phyloP scores from a whole-genome alignment of 1,140 invertebrate species.

The Eurosta solidaginis region DNA sequence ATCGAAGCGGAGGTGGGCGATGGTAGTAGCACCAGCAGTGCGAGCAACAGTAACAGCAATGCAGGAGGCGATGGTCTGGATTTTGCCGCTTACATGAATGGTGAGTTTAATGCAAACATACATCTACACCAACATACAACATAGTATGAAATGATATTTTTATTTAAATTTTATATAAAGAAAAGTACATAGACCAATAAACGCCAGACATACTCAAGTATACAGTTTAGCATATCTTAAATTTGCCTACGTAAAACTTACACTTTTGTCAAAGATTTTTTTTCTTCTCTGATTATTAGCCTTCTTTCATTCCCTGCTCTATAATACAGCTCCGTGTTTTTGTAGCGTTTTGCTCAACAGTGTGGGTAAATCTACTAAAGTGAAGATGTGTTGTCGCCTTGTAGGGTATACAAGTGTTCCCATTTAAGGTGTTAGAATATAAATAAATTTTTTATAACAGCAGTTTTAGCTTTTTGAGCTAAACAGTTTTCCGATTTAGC shows the following conservation, averaged over 20 bases:
- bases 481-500: not conserved
- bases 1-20: not conserved
- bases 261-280: too few species aligned
- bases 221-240: too few species aligned
- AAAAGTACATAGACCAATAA: too few species aligned
- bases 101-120: slow-evolving; percentile 28
- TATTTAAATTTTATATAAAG: too few species aligned
- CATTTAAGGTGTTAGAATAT: not conserved
- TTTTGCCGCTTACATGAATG: slow-evolving; percentile 31
- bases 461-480: not conserved
- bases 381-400: not conserved
- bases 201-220: too few species aligned
- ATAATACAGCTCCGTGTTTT: too few species aligned
- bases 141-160: too few species aligned
- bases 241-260: too few species aligned
- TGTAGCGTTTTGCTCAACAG: too few species aligned
- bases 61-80: slow-evolving; percentile 24
- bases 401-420: not conserved
- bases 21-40: not conserved
- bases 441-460: slow-evolving; percentile 7
- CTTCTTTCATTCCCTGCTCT: too few species aligned
- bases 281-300: too few species aligned
- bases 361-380: too few species aligned
- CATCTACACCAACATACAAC: not conserved
- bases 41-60: not conserved